A percentile compares a stretch with the other conserved stretches of the same genome.
phyloP scores from a whole-genome alignment of 2,797 vertebrate genomes.

The Tangara arthus region DNA sequence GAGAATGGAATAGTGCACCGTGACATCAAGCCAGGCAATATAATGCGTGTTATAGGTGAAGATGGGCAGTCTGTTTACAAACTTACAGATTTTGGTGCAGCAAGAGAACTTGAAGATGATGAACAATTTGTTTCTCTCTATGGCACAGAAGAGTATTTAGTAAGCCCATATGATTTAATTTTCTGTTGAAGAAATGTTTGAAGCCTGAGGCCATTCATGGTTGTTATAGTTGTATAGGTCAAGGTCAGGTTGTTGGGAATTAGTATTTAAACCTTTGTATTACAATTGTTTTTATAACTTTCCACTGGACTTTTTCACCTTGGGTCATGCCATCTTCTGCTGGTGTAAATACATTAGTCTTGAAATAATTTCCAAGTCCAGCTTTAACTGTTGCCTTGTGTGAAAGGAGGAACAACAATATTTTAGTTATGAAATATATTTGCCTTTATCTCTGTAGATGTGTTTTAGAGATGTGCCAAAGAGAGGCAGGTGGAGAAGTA shows the following conservation, averaged over 20 bases:
- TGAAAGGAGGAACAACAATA: neutral
- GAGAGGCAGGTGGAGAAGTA: neutral
- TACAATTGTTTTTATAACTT: neutral
- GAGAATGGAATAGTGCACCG: constrained; percentile 97
- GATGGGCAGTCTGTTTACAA: constrained; percentile 96
- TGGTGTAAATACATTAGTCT: neutral
- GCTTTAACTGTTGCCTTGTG: neutral
- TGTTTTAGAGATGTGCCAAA: neutral
- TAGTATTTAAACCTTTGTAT: neutral
- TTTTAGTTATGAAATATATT: neutral
- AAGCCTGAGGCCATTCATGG: neutral
- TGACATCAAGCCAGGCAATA: constrained; percentile 97
- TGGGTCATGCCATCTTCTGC: neutral
- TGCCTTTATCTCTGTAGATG: neutral
- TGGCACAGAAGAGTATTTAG: constrained; percentile 93
- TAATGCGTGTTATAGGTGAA: constrained; percentile 96
- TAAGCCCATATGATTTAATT: constrained; percentile 61
- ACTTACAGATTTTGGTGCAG: constrained; percentile 95
- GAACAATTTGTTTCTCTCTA: constrained; percentile 98
- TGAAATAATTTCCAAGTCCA: neutral
- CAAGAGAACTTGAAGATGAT: constrained; percentile 93
- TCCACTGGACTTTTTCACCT: neutral
- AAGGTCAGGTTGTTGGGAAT: neutral
- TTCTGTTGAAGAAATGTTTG: neutral
- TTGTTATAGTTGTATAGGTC: neutral